These are phyloP conservation scores for Oscheius sp. DNA, from an alignment of 2,888 invertebrate genomes.

Conservation along the genomic window DNA sequence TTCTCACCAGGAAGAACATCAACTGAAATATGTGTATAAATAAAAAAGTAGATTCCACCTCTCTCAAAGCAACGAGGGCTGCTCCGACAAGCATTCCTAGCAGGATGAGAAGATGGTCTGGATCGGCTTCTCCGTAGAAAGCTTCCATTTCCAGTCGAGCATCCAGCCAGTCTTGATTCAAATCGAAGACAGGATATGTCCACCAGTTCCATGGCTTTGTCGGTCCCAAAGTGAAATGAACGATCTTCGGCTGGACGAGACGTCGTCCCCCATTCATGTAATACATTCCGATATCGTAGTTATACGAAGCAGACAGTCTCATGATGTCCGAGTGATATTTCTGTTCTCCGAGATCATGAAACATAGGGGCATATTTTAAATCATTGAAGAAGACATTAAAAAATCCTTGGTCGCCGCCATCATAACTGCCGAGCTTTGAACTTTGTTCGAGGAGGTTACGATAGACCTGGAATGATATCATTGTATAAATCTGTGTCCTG, in stretches of 20 bases:
- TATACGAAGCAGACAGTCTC: constrained; percentile 56
- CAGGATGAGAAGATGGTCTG: constrained; percentile 23
- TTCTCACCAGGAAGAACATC: constrained; percentile 13
- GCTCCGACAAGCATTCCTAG: constrained; percentile 8
- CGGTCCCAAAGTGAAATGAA: constrained; percentile 64
- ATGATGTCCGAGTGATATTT: constrained; percentile 16
- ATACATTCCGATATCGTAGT: constrained; percentile 66
- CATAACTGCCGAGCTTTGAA: constrained; percentile 49
- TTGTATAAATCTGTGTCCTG: too few relatives aligned
- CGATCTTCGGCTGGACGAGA: constrained; percentile 56
- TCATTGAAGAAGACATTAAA: constrained; percentile 59
- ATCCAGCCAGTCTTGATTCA: constrained; percentile 58
- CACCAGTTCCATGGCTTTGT: constrained; percentile 66
- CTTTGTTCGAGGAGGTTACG: constrained; percentile 51
- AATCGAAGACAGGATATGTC: constrained; percentile 60
- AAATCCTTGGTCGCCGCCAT: constrained; percentile 67
- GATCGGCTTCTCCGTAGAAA: constrained; percentile 13
- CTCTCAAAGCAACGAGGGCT: constrained; percentile 6
- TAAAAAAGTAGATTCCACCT: not conserved
- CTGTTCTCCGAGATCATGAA: constrained; percentile 34
- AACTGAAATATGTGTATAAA: not conserved
- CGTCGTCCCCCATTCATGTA: constrained; percentile 55
- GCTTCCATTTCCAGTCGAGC: constrained; percentile 37
- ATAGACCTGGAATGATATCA: constrained; percentile 45
- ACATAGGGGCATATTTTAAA: constrained; percentile 60